Conservation (phyloP, 2,888 invertebrate species). For the Hemaris fuciformis region DNA sequence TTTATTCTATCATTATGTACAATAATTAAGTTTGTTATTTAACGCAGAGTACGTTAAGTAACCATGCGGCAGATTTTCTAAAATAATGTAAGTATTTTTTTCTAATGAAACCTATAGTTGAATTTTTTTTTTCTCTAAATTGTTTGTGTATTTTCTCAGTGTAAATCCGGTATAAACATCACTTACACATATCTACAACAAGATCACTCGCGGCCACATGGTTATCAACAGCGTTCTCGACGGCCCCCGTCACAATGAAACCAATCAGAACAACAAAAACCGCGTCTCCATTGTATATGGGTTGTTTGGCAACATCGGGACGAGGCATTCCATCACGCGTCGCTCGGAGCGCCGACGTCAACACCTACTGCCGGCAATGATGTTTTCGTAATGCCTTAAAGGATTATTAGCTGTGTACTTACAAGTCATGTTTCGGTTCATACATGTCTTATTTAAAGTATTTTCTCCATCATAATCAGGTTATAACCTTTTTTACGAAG, state of each 20-base stretch:
- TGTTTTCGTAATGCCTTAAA: background rate
- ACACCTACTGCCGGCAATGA: background rate
- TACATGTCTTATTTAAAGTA: no score
- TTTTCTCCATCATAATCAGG: no score
- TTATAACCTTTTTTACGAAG: no score
- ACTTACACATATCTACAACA: background rate
- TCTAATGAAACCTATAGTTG: no score
- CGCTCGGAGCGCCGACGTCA: background rate
- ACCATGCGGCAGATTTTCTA: no score
- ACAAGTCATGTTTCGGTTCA: background rate
- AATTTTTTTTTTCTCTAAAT: no score
- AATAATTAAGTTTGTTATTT: no score
- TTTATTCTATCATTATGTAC: no score
- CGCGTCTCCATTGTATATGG: slow-evolving; percentile 4
- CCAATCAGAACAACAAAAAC: slow-evolving; percentile 38
- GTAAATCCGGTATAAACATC: background rate
- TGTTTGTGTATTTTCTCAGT: no score
- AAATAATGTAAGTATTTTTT: no score
- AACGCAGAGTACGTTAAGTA: no score
- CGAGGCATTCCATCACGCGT: slow-evolving; percentile 15
- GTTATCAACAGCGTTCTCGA: slow-evolving; percentile 33
- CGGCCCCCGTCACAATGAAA: slow-evolving; percentile 45
- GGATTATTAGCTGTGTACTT: background rate
- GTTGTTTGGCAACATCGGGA: slow-evolving; percentile 9
- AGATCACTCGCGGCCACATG: slow-evolving; percentile 25